These are phyloP conservation scores for Amyelois transitella DNA, from an alignment of 1,140 invertebrate species.

Conservation along the genomic window DNA sequence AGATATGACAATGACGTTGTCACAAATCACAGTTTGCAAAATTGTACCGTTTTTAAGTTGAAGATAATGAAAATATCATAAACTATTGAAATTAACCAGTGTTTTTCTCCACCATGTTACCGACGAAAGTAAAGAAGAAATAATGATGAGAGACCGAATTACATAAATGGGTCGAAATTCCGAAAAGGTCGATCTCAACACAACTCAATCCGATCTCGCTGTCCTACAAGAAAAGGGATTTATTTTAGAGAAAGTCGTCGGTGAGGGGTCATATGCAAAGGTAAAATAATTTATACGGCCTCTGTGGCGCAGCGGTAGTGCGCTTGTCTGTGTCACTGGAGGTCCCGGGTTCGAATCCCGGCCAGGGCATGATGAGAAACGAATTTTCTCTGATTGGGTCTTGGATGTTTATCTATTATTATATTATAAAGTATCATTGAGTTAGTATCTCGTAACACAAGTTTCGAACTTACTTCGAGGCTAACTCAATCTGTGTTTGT, in stretches of 20 bases:
- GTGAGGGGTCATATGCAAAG: slow-evolving; percentile 66
- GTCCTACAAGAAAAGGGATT: slow-evolving; percentile 60
- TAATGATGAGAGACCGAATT: slow-evolving; percentile 23
- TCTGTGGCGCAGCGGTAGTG: too few species aligned
- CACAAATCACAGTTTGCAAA: neutral
- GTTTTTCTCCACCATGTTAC: slow-evolving; percentile 33
- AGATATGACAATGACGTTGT: slow-evolving; percentile 6
- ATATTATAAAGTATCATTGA: too few species aligned
- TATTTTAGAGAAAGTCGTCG: slow-evolving; percentile 52
- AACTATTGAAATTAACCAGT: neutral
- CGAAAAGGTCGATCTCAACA: slow-evolving; percentile 47
- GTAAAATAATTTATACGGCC: slow-evolving; percentile 31
- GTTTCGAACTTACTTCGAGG: too few species aligned
- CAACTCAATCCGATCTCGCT: slow-evolving; percentile 50
- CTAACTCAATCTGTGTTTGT: too few species aligned
- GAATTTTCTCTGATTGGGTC: too few species aligned
- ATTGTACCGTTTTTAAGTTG: too few species aligned
- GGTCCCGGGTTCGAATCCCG: too few species aligned
- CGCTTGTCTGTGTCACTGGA: too few species aligned
- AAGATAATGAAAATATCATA: neutral
- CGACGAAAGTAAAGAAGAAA: slow-evolving; percentile 56
- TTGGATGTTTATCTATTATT: too few species aligned
- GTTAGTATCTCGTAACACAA: too few species aligned
- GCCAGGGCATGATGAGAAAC: too few species aligned
- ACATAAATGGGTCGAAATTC: slow-evolving; percentile 43